These are phyloP conservation scores for Xylocampa areola DNA, from an alignment of 2,888 invertebrate genomes.

Conservation along the genomic window DNA sequence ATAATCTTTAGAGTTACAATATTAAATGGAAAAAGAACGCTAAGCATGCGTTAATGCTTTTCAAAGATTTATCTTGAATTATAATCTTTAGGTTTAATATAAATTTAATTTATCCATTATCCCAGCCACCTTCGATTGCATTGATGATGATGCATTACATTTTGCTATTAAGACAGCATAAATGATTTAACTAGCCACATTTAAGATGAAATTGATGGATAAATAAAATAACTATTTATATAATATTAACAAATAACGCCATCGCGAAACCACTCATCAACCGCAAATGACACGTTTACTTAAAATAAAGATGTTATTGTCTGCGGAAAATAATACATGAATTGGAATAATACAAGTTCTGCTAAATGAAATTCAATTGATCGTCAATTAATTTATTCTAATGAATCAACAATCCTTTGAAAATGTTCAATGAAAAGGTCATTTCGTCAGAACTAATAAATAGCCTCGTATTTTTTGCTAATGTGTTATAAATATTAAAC, in stretches of 20 bases:
- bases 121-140: no score
- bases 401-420: slow-evolving; percentile 44
- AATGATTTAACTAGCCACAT: not conserved
- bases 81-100: no score
- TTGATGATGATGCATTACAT: no score
- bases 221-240: slow-evolving; percentile 8
- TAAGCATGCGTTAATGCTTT: no score
- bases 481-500: slow-evolving; percentile 15
- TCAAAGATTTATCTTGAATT: no score
- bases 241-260: slow-evolving; percentile 10
- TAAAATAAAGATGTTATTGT: slow-evolving; percentile 50
- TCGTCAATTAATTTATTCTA: slow-evolving; percentile 19
- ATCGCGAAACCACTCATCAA: slow-evolving; percentile 11
- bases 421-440: slow-evolving; percentile 38
- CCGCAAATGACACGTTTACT: slow-evolving; percentile 45
- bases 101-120: no score
- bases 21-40: no score
- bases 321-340: slow-evolving; percentile 35
- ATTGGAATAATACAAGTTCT: slow-evolving; percentile 43
- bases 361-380: slow-evolving; percentile 43
- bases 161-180: no score
- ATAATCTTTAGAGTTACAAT: no score
- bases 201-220: slow-evolving; percentile 1
- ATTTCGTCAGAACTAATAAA: slow-evolving; percentile 39
- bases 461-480: slow-evolving; percentile 2